Evolutionary conservation across 2,888 invertebrate genomes (phyloP), one percentile per base, ranked within the genome.

Genomic region (Drosophila subquinaria): DNA sequence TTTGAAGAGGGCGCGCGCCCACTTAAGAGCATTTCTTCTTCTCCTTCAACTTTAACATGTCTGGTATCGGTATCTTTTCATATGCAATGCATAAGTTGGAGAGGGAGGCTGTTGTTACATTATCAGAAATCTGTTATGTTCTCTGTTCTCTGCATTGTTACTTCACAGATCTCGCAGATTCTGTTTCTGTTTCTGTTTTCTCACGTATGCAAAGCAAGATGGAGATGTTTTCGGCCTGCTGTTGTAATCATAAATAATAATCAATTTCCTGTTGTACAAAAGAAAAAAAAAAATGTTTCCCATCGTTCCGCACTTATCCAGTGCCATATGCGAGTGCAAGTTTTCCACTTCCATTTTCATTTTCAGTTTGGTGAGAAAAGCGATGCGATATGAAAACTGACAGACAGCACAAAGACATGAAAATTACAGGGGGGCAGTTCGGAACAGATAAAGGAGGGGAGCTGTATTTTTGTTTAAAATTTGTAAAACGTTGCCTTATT

Each of bases 191-290:
- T 66, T 30, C 30, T 6, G 47, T 64, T 66, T 76, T 76, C 76
- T 76, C 76, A 76, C 79, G 76, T 76, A 76, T 76, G 80, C 76
- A 74, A 75, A 79, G 78, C 11, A n/a, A n/a, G 40, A 15, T 27
- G 27, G 27, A 45, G 43, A 23, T 50, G 17, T 43, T 36, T 48
- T 17, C 33, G 62, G 15, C 5, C 33, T 43, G 27, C 20, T 43
- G 27, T 66, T 69, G 87, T 71, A 86, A 86, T 86, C 90, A 89
- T 88, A 86, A 86, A 86, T 86, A 89, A 86, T 86, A 86, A 89
- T 86, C 90, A 86, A 86, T 86, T 86, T 86, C 90, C 86, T 89
- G 86, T 76, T 38, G 23, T 42, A 20, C n/a, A 20, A 3, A 15
- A 42, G 5, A 13, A 15, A 40, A 88, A 76, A 17, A 9, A 23